Percentiles rank a stretch among this genome's conserved stretches.
Conservation (phyloP, 1,140 invertebrate genomes). For the Hirudo medicinalis region DNA sequence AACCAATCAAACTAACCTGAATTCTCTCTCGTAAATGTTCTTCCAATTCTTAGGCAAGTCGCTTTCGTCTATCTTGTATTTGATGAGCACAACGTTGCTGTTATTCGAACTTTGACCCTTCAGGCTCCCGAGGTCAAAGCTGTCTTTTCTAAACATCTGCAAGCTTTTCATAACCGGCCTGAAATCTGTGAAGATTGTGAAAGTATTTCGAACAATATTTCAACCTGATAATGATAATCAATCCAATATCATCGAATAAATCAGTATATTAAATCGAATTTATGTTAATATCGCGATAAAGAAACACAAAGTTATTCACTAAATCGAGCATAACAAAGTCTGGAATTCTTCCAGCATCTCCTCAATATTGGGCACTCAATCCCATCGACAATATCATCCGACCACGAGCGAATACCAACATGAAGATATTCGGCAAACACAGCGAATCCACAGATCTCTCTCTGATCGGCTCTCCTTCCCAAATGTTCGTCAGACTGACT, state of each 20-base stretch:
- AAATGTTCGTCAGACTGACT: too few relatives aligned
- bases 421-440: too few relatives aligned
- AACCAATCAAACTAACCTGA: neutral
- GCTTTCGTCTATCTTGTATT: neutral
- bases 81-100: neutral
- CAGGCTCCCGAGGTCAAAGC: neutral
- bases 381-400: too few relatives aligned
- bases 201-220: neutral
- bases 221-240: neutral
- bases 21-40: neutral
- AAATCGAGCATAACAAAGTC: too few relatives aligned
- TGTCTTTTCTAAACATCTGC: neutral
- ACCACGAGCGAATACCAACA: too few relatives aligned
- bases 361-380: too few relatives aligned
- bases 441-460: too few relatives aligned
- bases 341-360: too few relatives aligned
- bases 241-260: neutral
- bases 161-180: neutral
- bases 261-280: too few relatives aligned
- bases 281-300: too few relatives aligned
- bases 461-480: too few relatives aligned
- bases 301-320: too few relatives aligned
- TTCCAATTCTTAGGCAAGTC: slow-evolving; percentile 4
- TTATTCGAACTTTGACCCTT: neutral
- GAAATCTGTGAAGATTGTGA: neutral